Conservation (phyloP, 2,888 invertebrate species). For the Amiota minor region DNA sequence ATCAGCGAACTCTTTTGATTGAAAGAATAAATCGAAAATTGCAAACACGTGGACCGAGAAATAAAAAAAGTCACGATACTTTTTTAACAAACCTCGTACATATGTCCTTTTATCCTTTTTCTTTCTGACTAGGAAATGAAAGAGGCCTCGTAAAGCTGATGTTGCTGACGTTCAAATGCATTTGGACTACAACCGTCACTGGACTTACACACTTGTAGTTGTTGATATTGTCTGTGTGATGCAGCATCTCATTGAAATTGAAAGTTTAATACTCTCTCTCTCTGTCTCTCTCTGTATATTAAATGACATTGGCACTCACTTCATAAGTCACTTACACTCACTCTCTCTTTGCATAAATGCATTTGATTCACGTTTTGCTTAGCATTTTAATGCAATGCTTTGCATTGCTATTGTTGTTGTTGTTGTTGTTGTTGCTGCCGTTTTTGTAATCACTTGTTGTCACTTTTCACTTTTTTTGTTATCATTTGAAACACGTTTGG, state of each 20-base stretch:
- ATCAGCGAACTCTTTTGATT: too few relatives aligned
- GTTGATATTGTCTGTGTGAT: neutral
- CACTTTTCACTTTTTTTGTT: neutral
- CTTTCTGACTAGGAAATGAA: too few relatives aligned
- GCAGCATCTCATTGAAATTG: slow-evolving; percentile 1
- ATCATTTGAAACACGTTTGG: neutral
- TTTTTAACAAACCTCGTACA: too few relatives aligned
- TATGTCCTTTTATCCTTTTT: too few relatives aligned
- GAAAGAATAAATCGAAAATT: too few relatives aligned
- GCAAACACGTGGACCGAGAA: too few relatives aligned
- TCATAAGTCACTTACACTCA: neutral
- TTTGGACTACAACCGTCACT: too few relatives aligned
- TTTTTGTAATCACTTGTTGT: neutral
- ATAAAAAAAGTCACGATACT: too few relatives aligned
- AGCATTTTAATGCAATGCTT: neutral
- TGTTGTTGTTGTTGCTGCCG: slow-evolving; percentile 5
- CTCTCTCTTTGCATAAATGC: slow-evolving; percentile 4
- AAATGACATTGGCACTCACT: too few relatives aligned
- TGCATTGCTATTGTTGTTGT: slow-evolving; percentile 8
- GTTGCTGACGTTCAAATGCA: too few relatives aligned
- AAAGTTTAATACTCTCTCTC: neutral
- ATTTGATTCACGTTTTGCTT: neutral
- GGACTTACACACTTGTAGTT: neutral
- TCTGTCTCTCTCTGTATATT: neutral
- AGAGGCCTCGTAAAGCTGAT: too few relatives aligned